Base-by-base conservation (phyloP, 2,797 vertebrate species). In the Gymnothorax javanicus region DNA sequence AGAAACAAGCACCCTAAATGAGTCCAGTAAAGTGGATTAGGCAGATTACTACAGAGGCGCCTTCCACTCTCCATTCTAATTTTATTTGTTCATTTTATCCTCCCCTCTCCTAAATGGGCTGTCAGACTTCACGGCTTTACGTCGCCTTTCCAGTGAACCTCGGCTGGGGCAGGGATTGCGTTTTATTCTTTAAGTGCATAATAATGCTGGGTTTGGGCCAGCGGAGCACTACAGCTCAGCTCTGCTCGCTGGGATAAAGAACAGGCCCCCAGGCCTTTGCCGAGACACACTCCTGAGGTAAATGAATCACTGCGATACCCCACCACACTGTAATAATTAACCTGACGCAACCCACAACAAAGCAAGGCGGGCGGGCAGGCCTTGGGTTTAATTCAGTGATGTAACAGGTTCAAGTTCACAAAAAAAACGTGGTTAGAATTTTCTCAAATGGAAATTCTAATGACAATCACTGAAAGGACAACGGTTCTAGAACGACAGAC, bases 21-120 rank as follows among this genome's bases (percentile, higher is more conserved):
- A 64, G 82, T 83, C 82, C 82, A 84, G 60, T 3, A 67, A 84
- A 84, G 59, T 60, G 58, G 58, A 43, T 64, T 62, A 84, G 13
- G 33, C 59, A 64, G 83, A 67, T 67, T 67, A 62, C 43, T 6
- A 33, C 82, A 2, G 56, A n/a, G 82, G 58, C 54, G 58, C 82
- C 56, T 62, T 83, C 23, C 17, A 23, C 15, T 84, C 20, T 84
- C 59, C 12, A 8, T 3, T 54, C 60, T 67, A 17, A 60, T 64
- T 84, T 52, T 43, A 84, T 64, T 64, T 64, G 59, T 84, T 62
- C 27, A 43, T 60, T 84, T 58, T 27, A n/a, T 62, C 59, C 15
- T 15, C 71, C 71, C 17, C 13, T 43, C 71, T 52, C 43, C 27
- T 3, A 12, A 60, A 84, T 23, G 13, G 58, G 59, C 54, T 82